These are phyloP conservation scores for Caenorhabditis brenneri DNA, from an alignment of 1,140 invertebrate genomes.

Conservation along the genomic window DNA sequence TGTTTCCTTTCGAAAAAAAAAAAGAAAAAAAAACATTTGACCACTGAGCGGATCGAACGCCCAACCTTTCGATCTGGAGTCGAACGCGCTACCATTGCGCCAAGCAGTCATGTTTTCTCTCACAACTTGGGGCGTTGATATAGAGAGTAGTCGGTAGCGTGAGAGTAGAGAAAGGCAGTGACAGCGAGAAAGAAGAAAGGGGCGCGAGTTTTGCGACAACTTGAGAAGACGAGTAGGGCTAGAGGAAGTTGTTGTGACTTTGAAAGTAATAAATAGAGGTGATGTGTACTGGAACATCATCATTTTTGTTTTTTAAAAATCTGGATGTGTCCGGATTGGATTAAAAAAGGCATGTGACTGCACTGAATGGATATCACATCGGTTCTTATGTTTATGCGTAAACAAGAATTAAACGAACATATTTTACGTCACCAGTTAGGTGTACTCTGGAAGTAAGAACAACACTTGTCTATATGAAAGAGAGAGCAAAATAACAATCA, in stretches of 20 bases:
- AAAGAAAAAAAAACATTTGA: conserved; percentile 46
- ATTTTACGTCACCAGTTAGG: too few species aligned
- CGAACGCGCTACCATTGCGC: conserved; percentile 56
- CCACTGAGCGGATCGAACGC: conserved; percentile 56
- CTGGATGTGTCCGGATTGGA: too few species aligned
- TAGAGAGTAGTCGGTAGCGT: not conserved
- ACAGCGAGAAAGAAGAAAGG: not conserved
- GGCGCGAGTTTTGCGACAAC: not conserved
- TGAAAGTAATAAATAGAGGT: not conserved
- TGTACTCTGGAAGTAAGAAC: too few species aligned
- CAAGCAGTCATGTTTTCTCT: conserved; percentile 47
- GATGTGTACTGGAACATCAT: not conserved
- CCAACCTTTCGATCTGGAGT: conserved; percentile 56
- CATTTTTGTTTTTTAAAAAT: too few species aligned
- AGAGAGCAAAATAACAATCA: too few species aligned
- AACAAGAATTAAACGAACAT: too few species aligned
- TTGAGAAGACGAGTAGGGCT: too few species aligned
- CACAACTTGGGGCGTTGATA: not conserved
- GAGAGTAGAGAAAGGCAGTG: not conserved
- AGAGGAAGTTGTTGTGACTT: not conserved
- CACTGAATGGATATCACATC: too few species aligned
- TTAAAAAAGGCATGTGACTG: too few species aligned
- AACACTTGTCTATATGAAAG: too few species aligned
- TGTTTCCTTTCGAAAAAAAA: not conserved
- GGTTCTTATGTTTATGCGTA: too few species aligned